Evolutionary conservation across 2,888 invertebrate genomes (phyloP).

Genomic region (Nowickia ferox): DNA sequence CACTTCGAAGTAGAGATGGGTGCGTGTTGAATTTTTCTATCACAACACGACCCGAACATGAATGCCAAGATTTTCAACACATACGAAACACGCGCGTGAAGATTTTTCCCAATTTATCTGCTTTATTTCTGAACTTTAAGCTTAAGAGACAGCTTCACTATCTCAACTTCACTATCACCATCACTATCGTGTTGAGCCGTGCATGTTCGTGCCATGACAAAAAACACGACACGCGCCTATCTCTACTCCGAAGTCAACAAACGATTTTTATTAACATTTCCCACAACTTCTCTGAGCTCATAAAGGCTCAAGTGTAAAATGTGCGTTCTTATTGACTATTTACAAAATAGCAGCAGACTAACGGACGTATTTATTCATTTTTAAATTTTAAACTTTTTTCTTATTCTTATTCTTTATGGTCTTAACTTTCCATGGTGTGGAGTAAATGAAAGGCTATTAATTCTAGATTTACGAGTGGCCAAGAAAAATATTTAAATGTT

Average conservation of each 20-base stretch:
- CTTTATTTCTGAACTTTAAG: no score
- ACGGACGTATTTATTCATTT: slow-evolving; percentile 51
- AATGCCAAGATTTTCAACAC: no score
- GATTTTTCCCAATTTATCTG: no score
- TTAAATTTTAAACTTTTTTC: neutral
- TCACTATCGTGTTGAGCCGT: no score
- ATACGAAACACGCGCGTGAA: neutral
- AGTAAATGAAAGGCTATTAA: slow-evolving; percentile 38
- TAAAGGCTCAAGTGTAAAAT: slow-evolving; percentile 19
- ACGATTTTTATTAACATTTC: neutral
- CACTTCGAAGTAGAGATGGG: neutral
- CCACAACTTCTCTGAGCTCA: neutral
- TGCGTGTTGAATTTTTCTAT: no score
- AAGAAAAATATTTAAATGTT: slow-evolving; percentile 45
- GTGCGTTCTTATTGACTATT: slow-evolving; percentile 8
- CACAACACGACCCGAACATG: neutral
- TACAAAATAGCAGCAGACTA: slow-evolving; percentile 31
- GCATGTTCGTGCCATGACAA: no score
- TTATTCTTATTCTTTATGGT: slow-evolving; percentile 19
- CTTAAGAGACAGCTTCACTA: no score
- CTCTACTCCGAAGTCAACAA: no score
- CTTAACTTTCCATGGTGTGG: slow-evolving; percentile 6
- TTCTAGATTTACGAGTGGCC: slow-evolving; percentile 46
- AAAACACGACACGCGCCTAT: no score
- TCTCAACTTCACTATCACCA: no score